Evolutionary conservation across 2,797 vertebrate genomes (phyloP).

Genomic region (Enteromius paludinosus): DNA sequence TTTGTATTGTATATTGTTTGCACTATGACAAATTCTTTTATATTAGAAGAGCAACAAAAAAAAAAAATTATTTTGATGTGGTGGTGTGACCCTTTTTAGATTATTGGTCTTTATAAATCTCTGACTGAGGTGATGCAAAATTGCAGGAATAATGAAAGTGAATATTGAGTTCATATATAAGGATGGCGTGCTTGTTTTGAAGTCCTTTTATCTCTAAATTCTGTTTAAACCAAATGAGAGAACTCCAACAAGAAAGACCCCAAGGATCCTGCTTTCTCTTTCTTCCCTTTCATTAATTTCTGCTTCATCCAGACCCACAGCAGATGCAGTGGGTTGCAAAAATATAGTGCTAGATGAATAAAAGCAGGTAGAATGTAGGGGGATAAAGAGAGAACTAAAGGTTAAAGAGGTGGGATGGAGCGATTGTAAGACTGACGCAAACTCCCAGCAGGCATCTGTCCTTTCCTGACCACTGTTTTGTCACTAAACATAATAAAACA

Average conservation of each 20-base stretch:
- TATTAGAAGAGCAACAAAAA: background rate
- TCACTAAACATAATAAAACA: background rate
- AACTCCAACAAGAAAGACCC: background rate
- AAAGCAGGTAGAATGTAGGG: background rate
- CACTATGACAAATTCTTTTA: background rate
- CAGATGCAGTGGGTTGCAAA: background rate
- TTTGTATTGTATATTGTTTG: background rate
- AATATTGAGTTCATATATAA: background rate
- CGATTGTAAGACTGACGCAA: background rate
- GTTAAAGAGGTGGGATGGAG: background rate
- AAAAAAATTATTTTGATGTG: background rate
- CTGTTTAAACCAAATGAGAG: background rate
- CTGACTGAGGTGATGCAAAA: background rate
- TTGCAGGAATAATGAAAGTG: background rate
- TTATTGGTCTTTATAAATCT: background rate
- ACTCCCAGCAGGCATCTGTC: conserved; percentile 18
- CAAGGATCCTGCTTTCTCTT: background rate
- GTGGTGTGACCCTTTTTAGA: background rate
- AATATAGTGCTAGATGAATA: background rate
- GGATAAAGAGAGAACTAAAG: background rate
- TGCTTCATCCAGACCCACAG: background rate
- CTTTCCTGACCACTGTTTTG: conserved; percentile 1
- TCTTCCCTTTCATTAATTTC: background rate
- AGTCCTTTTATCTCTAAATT: background rate
- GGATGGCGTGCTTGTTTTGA: background rate